phyloP scores from a whole-genome alignment of 2,113 vertebrate genomes.

The Myotis yumanensis region DNA sequence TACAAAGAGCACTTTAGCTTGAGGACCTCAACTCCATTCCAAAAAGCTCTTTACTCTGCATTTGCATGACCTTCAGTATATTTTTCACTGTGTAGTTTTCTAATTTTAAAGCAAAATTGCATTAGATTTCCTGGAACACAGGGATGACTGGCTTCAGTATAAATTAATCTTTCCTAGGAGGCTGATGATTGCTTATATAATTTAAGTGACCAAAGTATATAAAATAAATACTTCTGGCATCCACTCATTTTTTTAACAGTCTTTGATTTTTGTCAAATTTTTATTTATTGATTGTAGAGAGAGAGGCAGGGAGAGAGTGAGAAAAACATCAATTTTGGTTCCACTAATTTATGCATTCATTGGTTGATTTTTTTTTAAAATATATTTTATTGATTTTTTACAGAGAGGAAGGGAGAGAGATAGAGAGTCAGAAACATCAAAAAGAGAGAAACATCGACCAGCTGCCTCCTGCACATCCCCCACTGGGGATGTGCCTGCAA shows the following conservation, averaged over 20 bases:
- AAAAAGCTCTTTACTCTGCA: not conserved
- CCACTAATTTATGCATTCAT: not conserved
- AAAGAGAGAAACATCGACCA: too few species aligned
- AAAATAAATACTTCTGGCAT: not conserved
- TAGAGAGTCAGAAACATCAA: too few species aligned
- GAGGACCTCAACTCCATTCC: not conserved
- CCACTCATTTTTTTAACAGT: not conserved
- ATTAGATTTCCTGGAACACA: not conserved
- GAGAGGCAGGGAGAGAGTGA: not conserved
- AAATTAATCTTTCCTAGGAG: not conserved
- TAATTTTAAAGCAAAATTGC: not conserved
- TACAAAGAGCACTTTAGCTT: not conserved
- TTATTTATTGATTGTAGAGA: not conserved
- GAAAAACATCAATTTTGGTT: not conserved
- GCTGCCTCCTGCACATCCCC: too few species aligned
- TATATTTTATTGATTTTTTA: too few species aligned
- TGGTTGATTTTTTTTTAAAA: not conserved
- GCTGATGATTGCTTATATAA: not conserved
- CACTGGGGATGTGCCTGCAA: too few species aligned
- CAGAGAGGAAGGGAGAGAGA: too few species aligned
- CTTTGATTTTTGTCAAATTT: not conserved
- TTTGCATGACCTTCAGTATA: not conserved
- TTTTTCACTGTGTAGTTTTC: too few species aligned
- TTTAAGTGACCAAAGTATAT: not conserved
- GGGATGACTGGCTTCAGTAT: not conserved